phyloP scores from a whole-genome alignment of 2,888 invertebrate genomes.

The Himalopsyche anomala region DNA sequence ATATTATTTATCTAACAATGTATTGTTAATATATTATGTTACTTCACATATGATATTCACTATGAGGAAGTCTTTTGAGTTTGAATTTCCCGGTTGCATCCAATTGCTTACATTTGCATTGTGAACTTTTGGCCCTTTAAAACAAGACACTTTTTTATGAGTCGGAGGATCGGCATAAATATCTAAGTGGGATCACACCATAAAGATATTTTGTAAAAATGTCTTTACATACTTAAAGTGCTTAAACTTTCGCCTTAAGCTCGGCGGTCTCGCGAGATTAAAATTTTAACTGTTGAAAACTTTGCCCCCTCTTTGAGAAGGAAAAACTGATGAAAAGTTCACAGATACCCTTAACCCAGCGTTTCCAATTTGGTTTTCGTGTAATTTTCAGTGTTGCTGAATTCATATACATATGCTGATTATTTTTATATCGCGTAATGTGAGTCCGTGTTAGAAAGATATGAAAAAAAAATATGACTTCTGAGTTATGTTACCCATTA shows the following conservation, averaged over 20 bases:
- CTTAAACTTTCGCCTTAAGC: slow-evolving; percentile 61
- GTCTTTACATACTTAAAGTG: slow-evolving; percentile 63
- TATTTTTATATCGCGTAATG: no score
- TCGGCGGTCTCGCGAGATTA: slow-evolving; percentile 64
- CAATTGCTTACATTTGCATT: slow-evolving; percentile 28
- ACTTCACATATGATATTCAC: no score
- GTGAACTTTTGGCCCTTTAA: not conserved
- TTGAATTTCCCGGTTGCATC: slow-evolving; percentile 32
- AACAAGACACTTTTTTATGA: slow-evolving; percentile 53
- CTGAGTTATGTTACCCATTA: no score
- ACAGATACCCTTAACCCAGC: not conserved
- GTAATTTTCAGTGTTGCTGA: no score
- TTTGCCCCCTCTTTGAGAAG: slow-evolving; percentile 38
- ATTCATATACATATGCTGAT: no score
- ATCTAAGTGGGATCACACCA: slow-evolving; percentile 55
- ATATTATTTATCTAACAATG: no score
- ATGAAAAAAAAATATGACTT: no score
- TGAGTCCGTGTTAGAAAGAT: no score
- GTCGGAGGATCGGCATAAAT: slow-evolving; percentile 57
- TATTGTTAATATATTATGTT: no score
- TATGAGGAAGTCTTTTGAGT: no score
- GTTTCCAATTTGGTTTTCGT: no score
- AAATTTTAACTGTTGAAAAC: slow-evolving; percentile 65
- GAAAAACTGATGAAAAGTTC: slow-evolving; percentile 32
- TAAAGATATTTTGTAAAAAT: slow-evolving; percentile 65